Evolutionary conservation across 23 tunicate species (phyloP).

Genomic region (Corella eumyota): DNA sequence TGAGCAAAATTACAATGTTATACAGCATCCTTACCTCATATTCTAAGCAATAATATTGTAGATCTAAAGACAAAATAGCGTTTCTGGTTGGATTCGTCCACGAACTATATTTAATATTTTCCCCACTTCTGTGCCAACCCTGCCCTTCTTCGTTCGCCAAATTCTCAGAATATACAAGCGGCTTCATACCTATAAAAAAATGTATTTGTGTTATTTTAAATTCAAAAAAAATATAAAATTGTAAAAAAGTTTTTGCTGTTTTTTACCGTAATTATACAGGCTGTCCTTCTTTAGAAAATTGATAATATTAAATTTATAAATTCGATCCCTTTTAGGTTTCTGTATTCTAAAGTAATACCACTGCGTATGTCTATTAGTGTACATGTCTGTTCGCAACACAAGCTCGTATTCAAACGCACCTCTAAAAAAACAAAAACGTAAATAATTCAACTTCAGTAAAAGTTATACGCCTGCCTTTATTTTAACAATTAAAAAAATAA

Average conservation of each 20-base stretch:
- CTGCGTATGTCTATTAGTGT: constrained; percentile 90
- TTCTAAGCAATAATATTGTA: constrained; percentile 85
- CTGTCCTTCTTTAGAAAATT: constrained; percentile 89
- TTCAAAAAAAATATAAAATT: neutral
- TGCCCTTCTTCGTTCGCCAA: constrained; percentile 41
- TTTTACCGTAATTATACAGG: constrained; percentile 81
- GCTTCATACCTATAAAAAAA: constrained; percentile 63
- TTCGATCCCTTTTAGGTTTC: constrained; percentile 40
- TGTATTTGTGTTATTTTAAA: neutral
- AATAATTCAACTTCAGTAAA: too few relatives aligned
- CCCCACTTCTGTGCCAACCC: constrained; percentile 81
- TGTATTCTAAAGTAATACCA: constrained; percentile 88
- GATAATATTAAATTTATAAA: constrained; percentile 82
- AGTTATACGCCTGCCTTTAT: neutral
- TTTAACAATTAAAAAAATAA: neutral
- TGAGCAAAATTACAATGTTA: too few relatives aligned
- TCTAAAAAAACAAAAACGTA: constrained; percentile 20
- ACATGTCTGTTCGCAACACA: constrained; percentile 89
- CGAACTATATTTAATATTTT: constrained; percentile 54
- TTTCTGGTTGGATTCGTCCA: constrained; percentile 83
- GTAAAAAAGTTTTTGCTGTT: neutral
- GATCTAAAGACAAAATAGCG: constrained; percentile 65
- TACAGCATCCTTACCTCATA: constrained; percentile 58
- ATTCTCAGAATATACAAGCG: constrained; percentile 74
- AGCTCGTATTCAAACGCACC: constrained; percentile 77